phyloP scores from a whole-genome alignment of 2,888 invertebrate genomes.

The Listrodromus nycthemerus region DNA sequence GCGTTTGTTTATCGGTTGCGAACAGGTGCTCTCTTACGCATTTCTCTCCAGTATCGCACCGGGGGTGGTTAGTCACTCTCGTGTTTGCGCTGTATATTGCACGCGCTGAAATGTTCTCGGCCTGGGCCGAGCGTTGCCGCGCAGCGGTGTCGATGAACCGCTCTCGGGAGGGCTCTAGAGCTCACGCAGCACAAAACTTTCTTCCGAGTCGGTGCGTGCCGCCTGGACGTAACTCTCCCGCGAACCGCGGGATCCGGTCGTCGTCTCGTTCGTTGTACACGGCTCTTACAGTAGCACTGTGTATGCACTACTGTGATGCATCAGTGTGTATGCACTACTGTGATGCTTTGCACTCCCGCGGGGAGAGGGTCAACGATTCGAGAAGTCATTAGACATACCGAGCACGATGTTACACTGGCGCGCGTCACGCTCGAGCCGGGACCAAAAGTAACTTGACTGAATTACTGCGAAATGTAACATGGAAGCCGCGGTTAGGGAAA shows the following conservation, averaged over 20 bases:
- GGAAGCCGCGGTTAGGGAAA: too few species aligned
- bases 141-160: conserved; percentile 75
- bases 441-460: background rate
- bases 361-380: conserved; percentile 53
- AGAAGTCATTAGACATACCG: conserved; percentile 45
- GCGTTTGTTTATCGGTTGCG: conserved; percentile 1
- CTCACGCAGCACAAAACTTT: conserved; percentile 70
- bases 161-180: conserved; percentile 20
- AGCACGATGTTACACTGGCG: conserved; percentile 3
- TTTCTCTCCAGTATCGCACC: conserved; percentile 12
- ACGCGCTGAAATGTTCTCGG: conserved; percentile 54
- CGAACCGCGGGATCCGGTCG: conserved; percentile 61
- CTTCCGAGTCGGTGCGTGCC: conserved; percentile 66
- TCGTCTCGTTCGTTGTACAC: conserved; percentile 52
- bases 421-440: background rate
- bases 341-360: background rate
- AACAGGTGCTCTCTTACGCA: conserved; percentile 54
- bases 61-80: conserved; percentile 2
- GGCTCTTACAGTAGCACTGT: conserved; percentile 17
- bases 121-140: conserved; percentile 20
- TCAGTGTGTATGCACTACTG: background rate
- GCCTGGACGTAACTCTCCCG: conserved; percentile 63
- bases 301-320: too few species aligned
- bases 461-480: background rate
- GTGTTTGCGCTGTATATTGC: conserved; percentile 25